These are phyloP conservation scores for Leucania comma DNA, from an alignment of 2,888 invertebrate genomes.

Conservation along the genomic window DNA sequence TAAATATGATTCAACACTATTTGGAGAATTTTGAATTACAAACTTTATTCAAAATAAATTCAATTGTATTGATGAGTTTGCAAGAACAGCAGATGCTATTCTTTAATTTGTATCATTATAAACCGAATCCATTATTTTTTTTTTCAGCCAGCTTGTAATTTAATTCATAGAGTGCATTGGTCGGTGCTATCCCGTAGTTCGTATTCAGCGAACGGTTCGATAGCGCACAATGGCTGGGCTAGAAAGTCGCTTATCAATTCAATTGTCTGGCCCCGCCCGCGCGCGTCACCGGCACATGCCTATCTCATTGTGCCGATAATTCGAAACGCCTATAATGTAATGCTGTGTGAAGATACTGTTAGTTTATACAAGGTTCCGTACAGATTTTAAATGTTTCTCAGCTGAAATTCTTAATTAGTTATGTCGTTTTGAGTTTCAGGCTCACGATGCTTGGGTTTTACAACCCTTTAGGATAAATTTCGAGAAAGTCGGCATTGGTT, in stretches of 20 bases:
- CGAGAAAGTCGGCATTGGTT: background rate
- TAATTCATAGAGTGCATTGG: conserved; percentile 40
- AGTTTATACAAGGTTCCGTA: conserved; percentile 27
- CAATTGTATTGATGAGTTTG: background rate
- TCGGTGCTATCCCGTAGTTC: conserved; percentile 40
- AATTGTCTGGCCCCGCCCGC: conserved; percentile 85
- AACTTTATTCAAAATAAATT: background rate
- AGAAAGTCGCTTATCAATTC: conserved; percentile 89
- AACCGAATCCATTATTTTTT: background rate
- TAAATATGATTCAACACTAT: background rate
- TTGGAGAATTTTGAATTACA: too few relatives aligned
- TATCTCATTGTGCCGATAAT: conserved; percentile 79
- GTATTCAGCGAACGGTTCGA: conserved; percentile 51
- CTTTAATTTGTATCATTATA: background rate
- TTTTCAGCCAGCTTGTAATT: conserved; percentile 41
- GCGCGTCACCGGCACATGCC: conserved; percentile 74
- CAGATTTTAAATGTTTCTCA: background rate
- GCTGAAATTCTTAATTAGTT: background rate
- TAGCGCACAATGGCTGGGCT: conserved; percentile 62
- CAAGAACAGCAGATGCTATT: background rate
- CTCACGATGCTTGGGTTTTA: background rate
- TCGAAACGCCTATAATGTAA: conserved; percentile 72
- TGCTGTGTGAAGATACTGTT: conserved; percentile 41
- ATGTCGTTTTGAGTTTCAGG: background rate
- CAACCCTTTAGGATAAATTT: background rate